phyloP scores from a whole-genome alignment of 35 echinoderm and acorn worm species.

The Stichopus chloronotus region DNA sequence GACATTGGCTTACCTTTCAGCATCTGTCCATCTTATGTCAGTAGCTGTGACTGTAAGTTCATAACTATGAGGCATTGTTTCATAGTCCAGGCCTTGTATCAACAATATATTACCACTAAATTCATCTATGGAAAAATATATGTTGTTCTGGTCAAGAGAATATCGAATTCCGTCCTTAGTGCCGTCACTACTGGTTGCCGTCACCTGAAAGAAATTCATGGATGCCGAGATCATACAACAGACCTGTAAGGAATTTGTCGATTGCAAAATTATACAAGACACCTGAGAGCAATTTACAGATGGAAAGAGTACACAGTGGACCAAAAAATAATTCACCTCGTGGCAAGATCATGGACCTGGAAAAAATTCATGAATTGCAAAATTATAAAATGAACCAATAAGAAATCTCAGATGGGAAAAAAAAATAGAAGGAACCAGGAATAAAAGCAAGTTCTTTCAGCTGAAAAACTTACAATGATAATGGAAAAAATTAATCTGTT shows the following conservation, averaged over 20 bases:
- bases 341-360: no score
- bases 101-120: background rate
- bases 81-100: background rate
- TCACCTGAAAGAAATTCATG: background rate
- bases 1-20: background rate
- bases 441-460: no score
- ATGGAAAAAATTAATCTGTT: no score
- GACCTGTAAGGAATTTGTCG: background rate
- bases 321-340: no score
- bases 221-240: background rate
- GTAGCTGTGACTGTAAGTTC: background rate
- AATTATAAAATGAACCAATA: no score
- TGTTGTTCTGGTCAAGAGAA: background rate
- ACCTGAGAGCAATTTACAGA: no score
- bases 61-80: background rate
- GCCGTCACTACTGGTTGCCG: background rate
- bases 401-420: no score
- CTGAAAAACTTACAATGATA: no score
- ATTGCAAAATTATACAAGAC: no score
- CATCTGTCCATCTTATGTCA: constrained; percentile 15
- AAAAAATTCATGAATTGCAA: no score
- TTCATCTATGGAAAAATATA: background rate
- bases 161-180: background rate
- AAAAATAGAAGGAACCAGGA: no score
- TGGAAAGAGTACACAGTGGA: no score